Conservation (phyloP, 2,888 invertebrate genomes). For the Eledona agricola region DNA sequence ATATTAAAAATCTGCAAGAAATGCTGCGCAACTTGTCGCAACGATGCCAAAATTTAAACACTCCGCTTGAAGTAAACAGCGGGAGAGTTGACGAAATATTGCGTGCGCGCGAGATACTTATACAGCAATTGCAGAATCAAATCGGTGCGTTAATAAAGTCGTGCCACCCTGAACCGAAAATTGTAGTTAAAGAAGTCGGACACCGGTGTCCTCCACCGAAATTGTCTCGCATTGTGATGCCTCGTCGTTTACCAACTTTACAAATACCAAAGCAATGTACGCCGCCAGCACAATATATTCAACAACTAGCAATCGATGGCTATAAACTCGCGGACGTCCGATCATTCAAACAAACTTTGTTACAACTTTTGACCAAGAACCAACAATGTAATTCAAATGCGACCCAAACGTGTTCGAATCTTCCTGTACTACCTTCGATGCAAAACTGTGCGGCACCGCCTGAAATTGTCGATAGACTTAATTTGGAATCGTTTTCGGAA, state of each 20-base stretch:
- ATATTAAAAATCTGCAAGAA: slow-evolving; percentile 34
- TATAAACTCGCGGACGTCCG: too few species aligned
- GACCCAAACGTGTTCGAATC: slow-evolving; percentile 1
- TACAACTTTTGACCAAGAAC: too few species aligned
- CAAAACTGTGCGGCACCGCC: slow-evolving; percentile 10
- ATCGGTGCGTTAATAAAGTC: slow-evolving; percentile 17
- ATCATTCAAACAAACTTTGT: not conserved
- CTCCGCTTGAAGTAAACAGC: too few species aligned
- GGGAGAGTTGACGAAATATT: slow-evolving; percentile 25
- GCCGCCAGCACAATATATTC: not conserved
- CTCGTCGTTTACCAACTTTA: slow-evolving; percentile 1
- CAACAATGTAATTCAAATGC: too few species aligned
- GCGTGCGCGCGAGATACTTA: slow-evolving; percentile 20
- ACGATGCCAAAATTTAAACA: slow-evolving; percentile 29
- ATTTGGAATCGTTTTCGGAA: slow-evolving; percentile 5
- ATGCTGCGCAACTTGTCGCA: slow-evolving; percentile 30
- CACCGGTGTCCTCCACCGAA: slow-evolving; percentile 2
- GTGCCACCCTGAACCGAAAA: slow-evolving; percentile 7
- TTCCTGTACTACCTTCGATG: slow-evolving; percentile 6
- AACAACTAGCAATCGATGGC: not conserved
- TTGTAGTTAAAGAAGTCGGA: slow-evolving; percentile 11
- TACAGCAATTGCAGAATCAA: slow-evolving; percentile 28
- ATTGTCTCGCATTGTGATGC: too few species aligned
- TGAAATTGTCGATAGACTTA: slow-evolving; percentile 6
- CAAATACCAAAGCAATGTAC: not conserved